Percentiles rank a stretch among this genome's conserved stretches.
Conservation (phyloP, 2,888 invertebrate species). For the Therioaphis trifolii region DNA sequence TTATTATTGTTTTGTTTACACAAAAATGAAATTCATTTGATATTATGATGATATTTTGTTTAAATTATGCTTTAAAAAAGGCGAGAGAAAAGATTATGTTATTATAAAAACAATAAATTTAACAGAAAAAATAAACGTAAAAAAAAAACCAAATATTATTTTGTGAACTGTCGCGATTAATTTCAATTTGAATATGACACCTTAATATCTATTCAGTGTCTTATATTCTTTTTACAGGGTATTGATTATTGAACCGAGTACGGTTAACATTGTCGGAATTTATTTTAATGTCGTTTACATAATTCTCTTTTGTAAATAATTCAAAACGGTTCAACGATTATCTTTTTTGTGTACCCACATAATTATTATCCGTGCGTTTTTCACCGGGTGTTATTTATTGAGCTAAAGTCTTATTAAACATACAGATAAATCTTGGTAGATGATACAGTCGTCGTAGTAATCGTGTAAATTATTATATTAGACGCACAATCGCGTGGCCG, state of each 20-base stretch:
- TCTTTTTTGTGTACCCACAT: background rate
- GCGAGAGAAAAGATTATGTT: too few relatives aligned
- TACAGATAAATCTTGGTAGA: constrained; percentile 2
- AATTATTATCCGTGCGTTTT: background rate
- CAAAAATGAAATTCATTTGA: too few relatives aligned
- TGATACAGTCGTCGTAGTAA: background rate
- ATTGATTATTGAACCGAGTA: background rate
- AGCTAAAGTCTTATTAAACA: background rate
- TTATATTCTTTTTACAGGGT: background rate
- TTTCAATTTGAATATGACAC: background rate
- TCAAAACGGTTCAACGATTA: background rate
- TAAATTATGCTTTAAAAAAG: too few relatives aligned
- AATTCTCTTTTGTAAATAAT: constrained; percentile 8
- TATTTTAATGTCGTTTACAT: background rate
- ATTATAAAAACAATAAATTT: background rate
- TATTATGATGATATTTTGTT: too few relatives aligned
- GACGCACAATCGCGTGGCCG: background rate
- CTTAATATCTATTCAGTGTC: background rate
- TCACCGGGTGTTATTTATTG: background rate
- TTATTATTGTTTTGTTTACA: too few relatives aligned
- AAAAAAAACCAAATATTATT: background rate
- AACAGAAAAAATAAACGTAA: background rate
- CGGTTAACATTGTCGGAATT: background rate
- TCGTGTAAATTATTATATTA: constrained; percentile 17
- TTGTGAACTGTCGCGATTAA: background rate